Evolutionary conservation across 2,888 invertebrate genomes (phyloP).

Genomic region (Synergus itoensis): DNA sequence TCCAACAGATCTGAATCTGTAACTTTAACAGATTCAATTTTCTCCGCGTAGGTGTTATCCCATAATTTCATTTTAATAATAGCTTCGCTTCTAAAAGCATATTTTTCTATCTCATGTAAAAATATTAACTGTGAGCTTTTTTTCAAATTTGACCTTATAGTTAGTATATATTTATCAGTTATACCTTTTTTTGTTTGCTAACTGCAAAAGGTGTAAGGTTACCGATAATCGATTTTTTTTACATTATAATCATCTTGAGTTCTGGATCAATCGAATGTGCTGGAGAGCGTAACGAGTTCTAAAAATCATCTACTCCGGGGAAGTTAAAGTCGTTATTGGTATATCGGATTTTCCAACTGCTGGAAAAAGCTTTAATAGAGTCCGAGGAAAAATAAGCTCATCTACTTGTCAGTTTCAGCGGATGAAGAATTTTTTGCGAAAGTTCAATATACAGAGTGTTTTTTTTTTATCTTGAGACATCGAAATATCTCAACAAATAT

Average conservation of each 20-base stretch:
- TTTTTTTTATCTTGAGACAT: too few relatives aligned
- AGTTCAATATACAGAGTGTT: too few relatives aligned
- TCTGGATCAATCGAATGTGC: constrained; percentile 9
- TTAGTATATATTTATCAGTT: not conserved
- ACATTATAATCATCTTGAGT: not conserved
- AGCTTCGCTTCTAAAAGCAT: too few relatives aligned
- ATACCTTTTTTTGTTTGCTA: not conserved
- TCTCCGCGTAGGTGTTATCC: too few relatives aligned
- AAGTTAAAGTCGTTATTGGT: constrained; percentile 32
- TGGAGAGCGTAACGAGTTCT: constrained; percentile 19
- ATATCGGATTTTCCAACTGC: constrained; percentile 26
- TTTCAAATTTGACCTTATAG: not conserved
- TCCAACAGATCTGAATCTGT: too few relatives aligned
- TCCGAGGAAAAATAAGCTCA: not conserved
- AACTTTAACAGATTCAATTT: too few relatives aligned
- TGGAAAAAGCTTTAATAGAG: not conserved
- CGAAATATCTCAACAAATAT: too few relatives aligned
- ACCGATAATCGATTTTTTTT: constrained; percentile 7
- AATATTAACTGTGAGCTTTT: not conserved
- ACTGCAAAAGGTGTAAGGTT: not conserved
- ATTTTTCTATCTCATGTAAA: too few relatives aligned
- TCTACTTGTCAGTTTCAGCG: not conserved
- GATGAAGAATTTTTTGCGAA: not conserved
- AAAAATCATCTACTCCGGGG: constrained; percentile 15
- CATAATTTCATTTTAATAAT: too few relatives aligned